Evolutionary conservation across 2,888 invertebrate genomes (phyloP).

Genomic region (Chrysolina haemoptera): DNA sequence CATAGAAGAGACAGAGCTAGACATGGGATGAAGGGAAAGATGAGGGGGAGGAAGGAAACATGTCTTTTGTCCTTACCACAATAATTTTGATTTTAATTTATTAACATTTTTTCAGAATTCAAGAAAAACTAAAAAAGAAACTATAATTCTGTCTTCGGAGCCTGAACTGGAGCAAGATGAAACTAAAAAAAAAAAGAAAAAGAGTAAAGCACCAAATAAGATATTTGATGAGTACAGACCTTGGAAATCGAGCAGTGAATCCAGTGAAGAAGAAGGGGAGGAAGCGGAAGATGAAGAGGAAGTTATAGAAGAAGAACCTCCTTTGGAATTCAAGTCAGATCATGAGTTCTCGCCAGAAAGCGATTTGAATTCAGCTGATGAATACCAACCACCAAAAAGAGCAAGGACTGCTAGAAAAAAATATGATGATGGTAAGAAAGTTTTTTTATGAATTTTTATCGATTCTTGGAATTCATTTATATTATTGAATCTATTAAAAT

Average conservation of each 20-base stretch:
- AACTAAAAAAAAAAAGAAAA: constrained; percentile 67
- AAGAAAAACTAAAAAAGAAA: constrained; percentile 30
- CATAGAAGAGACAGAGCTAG: too few relatives aligned
- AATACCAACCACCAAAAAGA: constrained; percentile 82
- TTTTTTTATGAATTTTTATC: not conserved
- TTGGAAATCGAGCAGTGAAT: constrained; percentile 76
- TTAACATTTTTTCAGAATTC: not conserved
- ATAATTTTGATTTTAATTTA: not conserved
- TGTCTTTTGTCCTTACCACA: too few relatives aligned
- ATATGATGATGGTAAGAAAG: constrained; percentile 35
- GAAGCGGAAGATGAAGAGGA: constrained; percentile 69
- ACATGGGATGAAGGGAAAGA: too few relatives aligned
- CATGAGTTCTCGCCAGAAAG: constrained; percentile 96
- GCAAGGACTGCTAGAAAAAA: constrained; percentile 87
- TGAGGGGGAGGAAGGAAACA: too few relatives aligned
- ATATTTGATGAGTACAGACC: constrained; percentile 72
- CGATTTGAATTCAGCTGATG: constrained; percentile 79
- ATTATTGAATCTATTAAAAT: too few relatives aligned
- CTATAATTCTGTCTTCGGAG: constrained; percentile 4
- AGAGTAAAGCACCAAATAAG: constrained; percentile 62
- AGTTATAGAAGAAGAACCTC: constrained; percentile 60
- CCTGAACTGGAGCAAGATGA: constrained; percentile 64
- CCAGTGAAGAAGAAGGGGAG: constrained; percentile 67
- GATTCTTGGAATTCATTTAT: too few relatives aligned
- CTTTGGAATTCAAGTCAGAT: constrained; percentile 74